Evolutionary conservation across 2,888 invertebrate species (phyloP), one percentile per base, ranked within the genome.

Genomic region (Acholoe squamosa): DNA sequence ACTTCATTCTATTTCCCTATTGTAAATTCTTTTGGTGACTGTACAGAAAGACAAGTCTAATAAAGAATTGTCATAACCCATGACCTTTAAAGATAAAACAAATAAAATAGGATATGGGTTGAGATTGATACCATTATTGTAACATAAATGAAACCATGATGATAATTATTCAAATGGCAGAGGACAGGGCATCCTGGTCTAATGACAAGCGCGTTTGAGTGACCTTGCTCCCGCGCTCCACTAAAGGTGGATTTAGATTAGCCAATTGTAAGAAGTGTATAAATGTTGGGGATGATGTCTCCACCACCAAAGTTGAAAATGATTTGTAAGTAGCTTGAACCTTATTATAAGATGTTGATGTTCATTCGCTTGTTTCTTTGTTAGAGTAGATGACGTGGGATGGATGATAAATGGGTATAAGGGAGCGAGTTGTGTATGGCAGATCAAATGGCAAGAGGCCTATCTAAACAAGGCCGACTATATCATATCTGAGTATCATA

Each of bases 291-390:
- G 61, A 14, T 61, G 19, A 61, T 61, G 22, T n/a, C n/a, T 54
- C 10, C n/a, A 12, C 61, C 3, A n/a, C 61, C n/a, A 19, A 61
- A 61, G 61, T n/a, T n/a, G 61, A 28, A 28, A 0, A 71, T 71
- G n/a, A 25, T 71, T n/a, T 71, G 71, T n/a, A 28, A 28, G 28
- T 71, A 71, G 71, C 25, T 71, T 71, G 25, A 76, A 31, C 31
- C 76, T 14, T 61, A 22, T 31, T 76, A 33, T 33, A 43, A 22
- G 25, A 80, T 80, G 80, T 80, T 80, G n/a, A 80, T 80, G 80
- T 80, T 80, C 80, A 80, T 33, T 34, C 43, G 33, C 80, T 33
- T 80, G 80, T 80, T 80, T 80, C 76, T 19, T 80, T 80, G 80
- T 80, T 80, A 34, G 14, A 33, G 33, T 31, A 80, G 14, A n/a